A percentile compares a stretch with the other conserved stretches of the same genome.
Conservation (phyloP, 2,888 invertebrate species). For the Alviniconcha strummeri region DNA sequence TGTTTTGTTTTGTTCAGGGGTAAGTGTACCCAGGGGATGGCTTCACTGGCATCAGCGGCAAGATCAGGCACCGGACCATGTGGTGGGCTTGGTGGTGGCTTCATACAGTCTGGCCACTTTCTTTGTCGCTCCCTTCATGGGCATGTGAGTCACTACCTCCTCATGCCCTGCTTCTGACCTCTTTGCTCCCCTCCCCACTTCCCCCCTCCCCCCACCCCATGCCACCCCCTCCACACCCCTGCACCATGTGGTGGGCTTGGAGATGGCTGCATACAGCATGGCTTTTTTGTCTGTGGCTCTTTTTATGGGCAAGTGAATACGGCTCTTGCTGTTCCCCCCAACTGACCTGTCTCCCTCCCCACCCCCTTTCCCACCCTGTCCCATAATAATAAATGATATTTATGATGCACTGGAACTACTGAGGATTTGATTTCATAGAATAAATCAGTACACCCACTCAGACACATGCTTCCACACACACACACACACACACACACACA, state of each 20-base stretch:
- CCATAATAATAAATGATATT: not conserved
- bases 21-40: conserved; percentile 13
- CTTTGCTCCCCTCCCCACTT: too few relatives aligned
- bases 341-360: not conserved
- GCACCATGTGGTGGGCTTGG: too few relatives aligned
- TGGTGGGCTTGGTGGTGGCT: conserved; percentile 2
- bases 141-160: not conserved
- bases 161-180: too few relatives aligned
- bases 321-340: not conserved
- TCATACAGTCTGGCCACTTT: conserved; percentile 15
- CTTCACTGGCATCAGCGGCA: not conserved
- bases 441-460: not conserved
- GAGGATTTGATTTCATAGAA: too few relatives aligned
- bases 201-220: too few relatives aligned
- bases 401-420: not conserved
- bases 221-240: too few relatives aligned
- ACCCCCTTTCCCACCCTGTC: not conserved
- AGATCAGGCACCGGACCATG: not conserved
- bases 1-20: not conserved
- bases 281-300: not conserved
- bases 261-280: too few relatives aligned
- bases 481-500: not conserved
- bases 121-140: conserved; percentile 4
- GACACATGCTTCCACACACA: not conserved
- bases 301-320: not conserved